Base-by-base conservation (phyloP, 1,140 invertebrate species). In the Lutraria rhynchaena region DNA sequence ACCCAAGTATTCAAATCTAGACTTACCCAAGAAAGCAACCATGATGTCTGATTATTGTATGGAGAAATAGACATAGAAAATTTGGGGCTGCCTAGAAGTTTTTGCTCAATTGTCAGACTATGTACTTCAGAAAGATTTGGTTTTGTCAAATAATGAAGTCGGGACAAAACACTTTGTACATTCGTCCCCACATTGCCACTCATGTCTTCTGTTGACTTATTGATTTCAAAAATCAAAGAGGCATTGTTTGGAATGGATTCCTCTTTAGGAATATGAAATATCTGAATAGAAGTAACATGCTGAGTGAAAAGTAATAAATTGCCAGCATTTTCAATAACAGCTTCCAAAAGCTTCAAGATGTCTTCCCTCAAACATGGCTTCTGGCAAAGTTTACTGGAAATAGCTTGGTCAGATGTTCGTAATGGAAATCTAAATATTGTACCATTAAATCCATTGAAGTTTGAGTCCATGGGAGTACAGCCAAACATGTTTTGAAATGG, bases 361-460 rank as follows among this genome's bases (percentile, higher is more conserved):
- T 88, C 83, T 13, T 57, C 65, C 29, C 80, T 67, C 5, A 84
- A 65, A 69, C 87, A 87, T 31, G 78, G 69, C 41, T 75, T 61
- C 27, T 83, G 57, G 63, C 87, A 85, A 22, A 89, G 87, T 69
- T 89, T 83, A 81, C 88, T 89, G 29, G 65, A 51, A 13, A 67
- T 24, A 19, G 88, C 85, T 61, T 85, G 85, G 11, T 80, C n/a
- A 41, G 65, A 53, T 17, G 82, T 89, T 67, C 88, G 61, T 31
- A 89, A 70, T 31, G 88, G 88, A 44, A 89, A 81, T 71, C 88
- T 53, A 31, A 89, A 88, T 27, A 89, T 71, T 5, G 88, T 89
- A n/a, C 82, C 87, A 65, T 84, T 60, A 67, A 83, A 88, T 1
- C 29, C 46, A 33, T 75, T 73, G 27, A 63, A 60, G n/a, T 29